Evolutionary conservation across 2,888 invertebrate species (phyloP).

Genomic region (Tubiluchus corallicola): DNA sequence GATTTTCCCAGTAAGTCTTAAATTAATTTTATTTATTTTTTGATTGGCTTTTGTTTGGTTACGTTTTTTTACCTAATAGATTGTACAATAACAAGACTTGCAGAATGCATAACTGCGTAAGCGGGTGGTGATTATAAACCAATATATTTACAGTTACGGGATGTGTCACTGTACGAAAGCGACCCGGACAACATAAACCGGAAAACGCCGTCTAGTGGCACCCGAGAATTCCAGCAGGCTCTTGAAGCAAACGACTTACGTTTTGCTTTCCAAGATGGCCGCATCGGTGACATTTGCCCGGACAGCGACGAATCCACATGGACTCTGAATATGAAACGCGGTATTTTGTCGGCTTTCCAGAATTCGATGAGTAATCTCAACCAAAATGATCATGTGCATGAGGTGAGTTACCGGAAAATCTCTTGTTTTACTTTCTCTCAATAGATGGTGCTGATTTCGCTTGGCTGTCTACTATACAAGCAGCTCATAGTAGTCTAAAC

Average conservation of each 20-base stretch:
- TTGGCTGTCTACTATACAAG: too few species aligned
- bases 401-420: constrained; percentile 32
- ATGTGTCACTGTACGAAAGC: constrained; percentile 25
- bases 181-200: constrained; percentile 17
- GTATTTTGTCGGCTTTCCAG: constrained; percentile 65
- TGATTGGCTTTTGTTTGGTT: too few species aligned
- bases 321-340: constrained; percentile 75
- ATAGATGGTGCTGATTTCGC: too few species aligned
- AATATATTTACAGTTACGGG: constrained; percentile 26
- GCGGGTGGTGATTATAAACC: too few species aligned
- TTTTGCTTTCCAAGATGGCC: constrained; percentile 58
- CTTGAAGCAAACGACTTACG: constrained; percentile 50
- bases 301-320: constrained; percentile 49
- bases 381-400: constrained; percentile 48
- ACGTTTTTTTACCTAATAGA: too few species aligned
- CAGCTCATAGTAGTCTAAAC: too few species aligned
- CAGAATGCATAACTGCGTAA: too few species aligned
- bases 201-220: constrained; percentile 9
- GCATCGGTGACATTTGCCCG: constrained; percentile 54
- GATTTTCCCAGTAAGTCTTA: too few species aligned
- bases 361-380: constrained; percentile 70
- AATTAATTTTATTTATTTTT: too few species aligned
- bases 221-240: constrained; percentile 28
- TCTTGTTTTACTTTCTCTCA: too few species aligned
- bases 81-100: too few species aligned